Evolutionary conservation across 2,113 vertebrate species (phyloP).

Genomic region (Amazona guildingii): DNA sequence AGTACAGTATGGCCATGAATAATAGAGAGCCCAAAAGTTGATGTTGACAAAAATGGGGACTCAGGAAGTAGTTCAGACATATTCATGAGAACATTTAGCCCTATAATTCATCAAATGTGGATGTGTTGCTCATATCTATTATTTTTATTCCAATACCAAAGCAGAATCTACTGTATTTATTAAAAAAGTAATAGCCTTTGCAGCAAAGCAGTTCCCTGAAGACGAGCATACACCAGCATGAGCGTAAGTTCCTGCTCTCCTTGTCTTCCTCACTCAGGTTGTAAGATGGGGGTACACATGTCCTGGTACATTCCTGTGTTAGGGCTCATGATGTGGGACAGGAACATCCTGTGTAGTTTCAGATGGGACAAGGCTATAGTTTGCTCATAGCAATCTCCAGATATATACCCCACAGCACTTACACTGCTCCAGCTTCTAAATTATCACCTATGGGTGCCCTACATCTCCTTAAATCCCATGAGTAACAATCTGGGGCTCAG

Average conservation of each 20-base stretch:
- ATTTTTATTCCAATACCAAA: constrained; percentile 32
- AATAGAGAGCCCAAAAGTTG: constrained; percentile 43
- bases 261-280: neutral
- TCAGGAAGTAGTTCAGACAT: constrained; percentile 59
- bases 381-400: neutral
- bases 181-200: neutral
- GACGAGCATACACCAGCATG: neutral
- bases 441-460: neutral
- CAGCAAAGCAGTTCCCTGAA: neutral
- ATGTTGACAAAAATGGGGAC: constrained; percentile 55
- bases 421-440: neutral
- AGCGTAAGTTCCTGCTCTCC: neutral
- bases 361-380: neutral
- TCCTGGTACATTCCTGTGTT: neutral
- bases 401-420: neutral
- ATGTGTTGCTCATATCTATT: constrained; percentile 31
- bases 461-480: neutral
- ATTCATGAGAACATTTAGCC: constrained; percentile 58
- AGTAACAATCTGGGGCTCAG: neutral
- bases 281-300: neutral
- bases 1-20: constrained; percentile 44
- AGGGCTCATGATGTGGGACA: neutral
- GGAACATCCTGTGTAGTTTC: neutral
- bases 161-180: neutral
- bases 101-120: constrained; percentile 33